Evolutionary conservation across 2,888 invertebrate species (phyloP).

Genomic region (Sinhomidia bicolor): DNA sequence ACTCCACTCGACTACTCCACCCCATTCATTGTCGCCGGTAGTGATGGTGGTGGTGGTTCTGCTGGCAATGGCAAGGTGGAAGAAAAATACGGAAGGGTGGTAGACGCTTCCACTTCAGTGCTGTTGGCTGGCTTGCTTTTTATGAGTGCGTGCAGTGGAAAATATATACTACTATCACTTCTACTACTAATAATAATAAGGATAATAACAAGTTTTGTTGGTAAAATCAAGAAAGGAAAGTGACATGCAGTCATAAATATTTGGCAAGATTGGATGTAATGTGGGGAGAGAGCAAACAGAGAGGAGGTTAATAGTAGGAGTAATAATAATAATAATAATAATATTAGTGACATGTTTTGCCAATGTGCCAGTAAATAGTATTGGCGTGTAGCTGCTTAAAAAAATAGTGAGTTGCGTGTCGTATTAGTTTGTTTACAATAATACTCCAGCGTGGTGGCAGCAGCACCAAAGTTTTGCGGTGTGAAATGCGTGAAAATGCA

Average conservation of each 20-base stretch:
- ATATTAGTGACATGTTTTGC: too few species aligned
- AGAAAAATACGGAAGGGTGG: background rate
- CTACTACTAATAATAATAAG: background rate
- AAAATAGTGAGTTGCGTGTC: too few species aligned
- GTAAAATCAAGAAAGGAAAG: background rate
- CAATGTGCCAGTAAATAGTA: too few species aligned
- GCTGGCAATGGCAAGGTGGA: background rate
- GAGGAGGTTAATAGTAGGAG: background rate
- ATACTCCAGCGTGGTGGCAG: too few species aligned
- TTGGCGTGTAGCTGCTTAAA: too few species aligned
- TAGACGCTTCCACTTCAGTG: background rate
- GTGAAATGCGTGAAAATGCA: constrained; percentile 1
- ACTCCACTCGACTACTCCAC: constrained; percentile 24
- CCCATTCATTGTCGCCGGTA: constrained; percentile 34
- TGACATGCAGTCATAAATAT: constrained; percentile 18
- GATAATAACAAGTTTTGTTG: background rate
- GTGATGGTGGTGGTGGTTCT: background rate
- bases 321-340: background rate
- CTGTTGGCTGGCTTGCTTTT: background rate
- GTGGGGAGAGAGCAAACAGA: background rate
- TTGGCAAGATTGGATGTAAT: background rate
- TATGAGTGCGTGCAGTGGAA: constrained; percentile 2
- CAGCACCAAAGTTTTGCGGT: too few species aligned
- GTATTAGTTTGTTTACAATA: background rate
- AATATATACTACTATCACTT: background rate